These are phyloP conservation scores for Anolis carolinensis DNA, from an alignment of 2,113 vertebrate species.

Conservation along the genomic window DNA sequence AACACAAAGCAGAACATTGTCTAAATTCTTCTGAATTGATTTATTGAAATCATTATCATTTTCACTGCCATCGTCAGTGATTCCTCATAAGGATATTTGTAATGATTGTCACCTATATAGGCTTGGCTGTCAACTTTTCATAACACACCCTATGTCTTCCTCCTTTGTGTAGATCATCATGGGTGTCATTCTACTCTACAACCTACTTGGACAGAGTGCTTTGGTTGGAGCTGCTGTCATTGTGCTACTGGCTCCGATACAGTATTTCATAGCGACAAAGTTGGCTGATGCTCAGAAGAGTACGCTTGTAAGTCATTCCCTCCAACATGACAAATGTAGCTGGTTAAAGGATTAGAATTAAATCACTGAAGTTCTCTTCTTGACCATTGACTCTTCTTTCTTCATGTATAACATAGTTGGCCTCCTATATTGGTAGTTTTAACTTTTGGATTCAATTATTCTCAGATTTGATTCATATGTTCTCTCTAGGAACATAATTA, in stretches of 20 bases:
- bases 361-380: background rate
- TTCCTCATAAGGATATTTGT: background rate
- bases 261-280: slow-evolving; percentile 97
- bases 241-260: slow-evolving; percentile 90
- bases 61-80: no score
- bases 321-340: slow-evolving; percentile 16
- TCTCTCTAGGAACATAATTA: no score
- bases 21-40: background rate
- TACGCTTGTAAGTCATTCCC: slow-evolving; percentile 84
- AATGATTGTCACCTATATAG: background rate
- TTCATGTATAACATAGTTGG: no score
- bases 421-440: no score
- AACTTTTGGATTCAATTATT: no score
- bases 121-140: background rate
- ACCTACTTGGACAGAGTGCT: slow-evolving; percentile 85
- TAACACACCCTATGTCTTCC: background rate
- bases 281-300: slow-evolving; percentile 94
- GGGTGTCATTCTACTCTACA: slow-evolving; percentile 94
- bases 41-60: background rate
- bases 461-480: no score
- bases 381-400: background rate
- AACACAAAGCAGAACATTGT: background rate
- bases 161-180: slow-evolving; percentile 89
- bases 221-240: slow-evolving; percentile 92
- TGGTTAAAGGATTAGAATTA: background rate